phyloP scores from a whole-genome alignment of 2,888 invertebrate species.

The Nomada goodeniana region DNA sequence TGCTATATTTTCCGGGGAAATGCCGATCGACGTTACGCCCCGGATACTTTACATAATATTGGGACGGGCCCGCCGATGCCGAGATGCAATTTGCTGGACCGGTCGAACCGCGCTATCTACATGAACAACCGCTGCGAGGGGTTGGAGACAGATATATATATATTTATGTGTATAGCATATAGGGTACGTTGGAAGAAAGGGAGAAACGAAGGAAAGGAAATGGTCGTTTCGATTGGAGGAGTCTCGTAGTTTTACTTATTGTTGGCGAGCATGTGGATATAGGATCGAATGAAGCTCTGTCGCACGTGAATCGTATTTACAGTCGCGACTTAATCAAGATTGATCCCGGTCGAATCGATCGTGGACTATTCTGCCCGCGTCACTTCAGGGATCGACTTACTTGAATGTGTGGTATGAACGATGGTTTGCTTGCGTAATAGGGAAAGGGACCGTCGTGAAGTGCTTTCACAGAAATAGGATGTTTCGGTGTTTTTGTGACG shows the following conservation, averaged over 20 bases:
- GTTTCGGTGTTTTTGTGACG: too few relatives aligned
- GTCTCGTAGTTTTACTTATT: neutral
- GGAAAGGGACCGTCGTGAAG: neutral
- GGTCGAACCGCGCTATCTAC: slow-evolving; percentile 27
- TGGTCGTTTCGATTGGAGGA: neutral
- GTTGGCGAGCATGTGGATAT: neutral
- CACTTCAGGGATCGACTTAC: neutral
- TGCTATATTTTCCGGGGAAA: slow-evolving; percentile 64
- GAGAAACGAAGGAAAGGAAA: neutral
- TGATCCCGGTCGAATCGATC: slow-evolving; percentile 53
- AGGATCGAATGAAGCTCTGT: slow-evolving; percentile 25
- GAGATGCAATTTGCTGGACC: slow-evolving; percentile 52
- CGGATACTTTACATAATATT: slow-evolving; percentile 67
- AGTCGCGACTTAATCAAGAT: slow-evolving; percentile 51
- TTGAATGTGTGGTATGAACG: neutral
- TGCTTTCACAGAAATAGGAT: neutral
- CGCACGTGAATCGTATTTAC: slow-evolving; percentile 25
- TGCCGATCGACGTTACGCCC: slow-evolving; percentile 66
- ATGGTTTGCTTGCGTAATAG: neutral
- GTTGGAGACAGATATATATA: neutral
- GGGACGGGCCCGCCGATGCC: slow-evolving; percentile 44
- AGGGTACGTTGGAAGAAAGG: neutral
- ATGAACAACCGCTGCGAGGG: neutral
- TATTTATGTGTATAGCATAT: neutral
- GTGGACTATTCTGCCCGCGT: neutral